A percentile compares a stretch with the other conserved stretches of the same genome.
These are phyloP conservation scores for Stegodyphus mimosarum DNA, from an alignment of 1,140 invertebrate genomes.

Conservation along the genomic window DNA sequence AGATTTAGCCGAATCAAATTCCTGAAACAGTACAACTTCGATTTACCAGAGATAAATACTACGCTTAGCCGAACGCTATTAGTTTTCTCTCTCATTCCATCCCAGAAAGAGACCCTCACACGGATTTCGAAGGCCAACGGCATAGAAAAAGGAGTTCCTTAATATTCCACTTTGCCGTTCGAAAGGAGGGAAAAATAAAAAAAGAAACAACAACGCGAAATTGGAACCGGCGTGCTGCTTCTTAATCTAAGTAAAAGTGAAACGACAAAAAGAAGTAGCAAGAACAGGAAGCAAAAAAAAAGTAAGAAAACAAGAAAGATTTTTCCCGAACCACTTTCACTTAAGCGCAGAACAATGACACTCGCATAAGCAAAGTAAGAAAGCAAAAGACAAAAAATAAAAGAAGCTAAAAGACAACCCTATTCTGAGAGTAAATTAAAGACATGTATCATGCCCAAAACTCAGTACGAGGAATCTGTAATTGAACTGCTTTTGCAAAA, in stretches of 20 bases:
- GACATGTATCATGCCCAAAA: constrained; percentile 49
- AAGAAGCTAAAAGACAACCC: background rate
- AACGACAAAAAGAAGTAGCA: constrained; percentile 46
- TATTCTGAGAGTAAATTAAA: constrained; percentile 49
- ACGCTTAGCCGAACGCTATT: constrained; percentile 37
- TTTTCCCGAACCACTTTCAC: constrained; percentile 54
- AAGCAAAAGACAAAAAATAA: background rate
- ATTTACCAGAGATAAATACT: constrained; percentile 43
- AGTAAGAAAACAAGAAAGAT: constrained; percentile 22
- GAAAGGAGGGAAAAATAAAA: background rate
- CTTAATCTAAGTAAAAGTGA: constrained; percentile 58
- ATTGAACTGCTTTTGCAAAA: constrained; percentile 43
- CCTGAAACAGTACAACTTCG: constrained; percentile 14
- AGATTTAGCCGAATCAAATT: constrained; percentile 23
- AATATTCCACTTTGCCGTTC: constrained; percentile 48
- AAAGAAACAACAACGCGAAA: constrained; percentile 37
- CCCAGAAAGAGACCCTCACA: background rate
- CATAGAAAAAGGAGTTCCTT: constrained; percentile 26
- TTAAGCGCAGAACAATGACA: constrained; percentile 56
- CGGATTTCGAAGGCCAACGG: constrained; percentile 27
- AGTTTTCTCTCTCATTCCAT: constrained; percentile 18
- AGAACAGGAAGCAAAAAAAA: constrained; percentile 26
- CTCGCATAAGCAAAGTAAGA: constrained; percentile 13
- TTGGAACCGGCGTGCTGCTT: constrained; percentile 50
- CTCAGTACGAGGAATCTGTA: constrained; percentile 40